Percentiles rank a stretch among this genome's conserved stretches.
Conservation (phyloP, 2,113 vertebrate species). For the Alosa alosa region DNA sequence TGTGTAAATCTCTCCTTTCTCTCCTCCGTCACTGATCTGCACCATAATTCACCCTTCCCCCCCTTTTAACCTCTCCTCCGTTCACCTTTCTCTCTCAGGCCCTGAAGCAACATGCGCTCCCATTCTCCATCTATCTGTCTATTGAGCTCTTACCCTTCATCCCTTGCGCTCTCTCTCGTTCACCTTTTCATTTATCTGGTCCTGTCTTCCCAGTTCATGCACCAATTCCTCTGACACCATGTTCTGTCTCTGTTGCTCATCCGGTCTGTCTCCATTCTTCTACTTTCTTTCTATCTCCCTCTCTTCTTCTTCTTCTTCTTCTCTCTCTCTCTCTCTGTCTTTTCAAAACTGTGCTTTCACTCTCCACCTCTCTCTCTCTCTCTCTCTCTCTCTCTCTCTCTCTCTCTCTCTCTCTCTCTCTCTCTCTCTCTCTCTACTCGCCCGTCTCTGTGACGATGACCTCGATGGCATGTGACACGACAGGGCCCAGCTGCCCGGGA, state of each 20-base stretch:
- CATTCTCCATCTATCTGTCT: not conserved
- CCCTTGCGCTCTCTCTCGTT: not conserved
- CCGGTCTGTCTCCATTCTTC: too few relatives aligned
- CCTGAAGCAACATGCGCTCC: not conserved
- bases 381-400: not conserved
- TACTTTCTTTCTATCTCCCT: not conserved
- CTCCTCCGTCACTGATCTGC: not conserved
- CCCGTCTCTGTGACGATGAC: constrained; percentile 40
- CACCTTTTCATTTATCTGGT: not conserved
- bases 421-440: not conserved
- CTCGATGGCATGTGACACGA: constrained; percentile 42
- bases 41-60: not conserved
- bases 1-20: not conserved
- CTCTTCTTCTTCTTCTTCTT: not conserved
- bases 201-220: not conserved
- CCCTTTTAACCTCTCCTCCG: not conserved
- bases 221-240: not conserved
- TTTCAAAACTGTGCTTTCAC: too few relatives aligned
- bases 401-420: not conserved
- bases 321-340: not conserved
- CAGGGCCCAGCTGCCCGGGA: constrained; percentile 9
- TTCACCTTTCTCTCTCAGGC: not conserved
- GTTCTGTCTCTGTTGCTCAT: not conserved
- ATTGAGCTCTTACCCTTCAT: not conserved
- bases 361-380: not conserved